Conservation (phyloP, 1,140 invertebrate species). For the Zaprionus ghesquierei region DNA sequence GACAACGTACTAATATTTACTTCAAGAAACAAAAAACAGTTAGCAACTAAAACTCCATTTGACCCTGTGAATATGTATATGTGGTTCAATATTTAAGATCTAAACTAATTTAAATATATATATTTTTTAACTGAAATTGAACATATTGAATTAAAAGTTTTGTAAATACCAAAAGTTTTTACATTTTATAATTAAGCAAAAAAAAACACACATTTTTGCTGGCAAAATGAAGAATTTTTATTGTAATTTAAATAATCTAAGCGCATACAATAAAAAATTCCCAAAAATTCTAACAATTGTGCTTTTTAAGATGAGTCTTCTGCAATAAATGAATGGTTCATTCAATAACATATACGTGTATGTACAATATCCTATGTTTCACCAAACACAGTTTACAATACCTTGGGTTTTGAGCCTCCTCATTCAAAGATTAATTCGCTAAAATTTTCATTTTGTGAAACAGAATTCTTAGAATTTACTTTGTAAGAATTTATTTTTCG, state of each 20-base stretch:
- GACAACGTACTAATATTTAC: not conserved
- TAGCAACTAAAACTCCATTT: not conserved
- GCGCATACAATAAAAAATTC: not conserved
- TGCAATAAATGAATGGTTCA: not conserved
- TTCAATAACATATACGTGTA: too few species aligned
- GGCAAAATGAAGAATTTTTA: constrained; percentile 21
- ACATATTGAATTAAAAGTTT: constrained; percentile 19
- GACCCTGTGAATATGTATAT: constrained; percentile 59
- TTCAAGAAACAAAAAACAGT: not conserved
- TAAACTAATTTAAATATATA: constrained; percentile 11
- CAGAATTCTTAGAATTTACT: constrained; percentile 16
- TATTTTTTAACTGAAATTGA: constrained; percentile 4
- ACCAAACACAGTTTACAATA: not conserved
- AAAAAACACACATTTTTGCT: constrained; percentile 5
- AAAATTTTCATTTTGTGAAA: not conserved
- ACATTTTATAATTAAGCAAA: constrained; percentile 22
- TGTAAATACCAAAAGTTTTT: constrained; percentile 42
- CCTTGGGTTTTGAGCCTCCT: not conserved
- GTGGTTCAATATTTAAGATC: constrained; percentile 12
- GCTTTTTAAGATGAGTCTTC: not conserved
- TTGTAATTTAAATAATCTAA: constrained; percentile 14
- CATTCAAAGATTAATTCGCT: constrained; percentile 3
- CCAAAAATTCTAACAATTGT: constrained; percentile 6
- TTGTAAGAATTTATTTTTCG: constrained; percentile 13
- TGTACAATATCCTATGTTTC: not conserved